Base-by-base conservation (phyloP, 1,140 invertebrate genomes). In the Hypothenemus hampei region DNA sequence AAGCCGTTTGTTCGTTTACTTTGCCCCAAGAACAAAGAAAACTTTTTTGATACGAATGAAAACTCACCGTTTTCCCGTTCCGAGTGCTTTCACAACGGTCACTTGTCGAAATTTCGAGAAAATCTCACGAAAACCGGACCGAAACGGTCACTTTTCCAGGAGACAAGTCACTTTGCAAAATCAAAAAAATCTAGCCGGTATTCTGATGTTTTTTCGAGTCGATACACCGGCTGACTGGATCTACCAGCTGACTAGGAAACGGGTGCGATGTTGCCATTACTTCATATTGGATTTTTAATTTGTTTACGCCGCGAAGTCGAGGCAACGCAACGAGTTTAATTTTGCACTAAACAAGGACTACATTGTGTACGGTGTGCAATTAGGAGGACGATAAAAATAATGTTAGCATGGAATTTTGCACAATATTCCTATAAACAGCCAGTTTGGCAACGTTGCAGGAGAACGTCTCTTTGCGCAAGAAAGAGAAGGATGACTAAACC, bases 191-290 rank as follows among this genome's bases (percentile, higher is more conserved):
- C n/a, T 44, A 29, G 47, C 54, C 54, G 54, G 54, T 37, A 44
- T 57, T 47, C 54, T 15, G 44, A 36, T 50, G 24, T 48, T 57
- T 57, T 57, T 57, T 41, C 33, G 31, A 16, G 45, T 57, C 54
- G 26, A 57, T 57, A 57, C 24, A 57, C 36, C 54, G 47, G 54
- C 54, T 50, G 54, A 45, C 54, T 57, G n/a, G 54, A 45, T 43
- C 40, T 36, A 37, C 54, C 54, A 57, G 54, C 54, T 57, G 54
- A 57, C 53, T 40, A 22, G 37, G 40, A 46, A 21, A 7, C 20
- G 23, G 23, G n/a, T 13, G 37, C 52, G 44, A 21, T 21, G 52
- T 55, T 55, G 52, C 35, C 52, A 23, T 5, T 13, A 7, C 11
- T n/a, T n/a, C n/a, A n/a, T n/a, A n/a, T n/a, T n/a, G n/a, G n/a